These are phyloP conservation scores for Actenoides lindsayi DNA, from an alignment of 2,113 vertebrate genomes.

Conservation along the genomic window DNA sequence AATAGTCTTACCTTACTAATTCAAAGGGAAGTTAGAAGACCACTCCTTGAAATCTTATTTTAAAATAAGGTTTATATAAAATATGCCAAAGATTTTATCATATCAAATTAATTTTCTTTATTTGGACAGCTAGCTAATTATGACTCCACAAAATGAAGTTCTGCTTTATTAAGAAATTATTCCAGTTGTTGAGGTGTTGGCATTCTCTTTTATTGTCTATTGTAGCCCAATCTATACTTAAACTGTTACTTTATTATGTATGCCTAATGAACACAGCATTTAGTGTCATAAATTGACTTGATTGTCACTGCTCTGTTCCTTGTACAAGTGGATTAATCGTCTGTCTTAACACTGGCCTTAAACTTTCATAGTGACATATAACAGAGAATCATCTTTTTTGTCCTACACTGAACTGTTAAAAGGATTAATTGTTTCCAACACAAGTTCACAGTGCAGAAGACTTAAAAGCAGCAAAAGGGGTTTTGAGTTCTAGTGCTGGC, in stretches of 20 bases:
- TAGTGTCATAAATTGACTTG: background rate
- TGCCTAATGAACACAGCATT: background rate
- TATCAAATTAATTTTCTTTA: background rate
- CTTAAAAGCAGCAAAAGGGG: background rate
- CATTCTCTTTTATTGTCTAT: background rate
- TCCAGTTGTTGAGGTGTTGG: background rate
- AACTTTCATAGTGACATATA: background rate
- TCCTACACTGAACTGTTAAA: background rate
- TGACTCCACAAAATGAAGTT: background rate
- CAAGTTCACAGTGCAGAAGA: background rate
- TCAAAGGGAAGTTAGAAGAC: background rate
- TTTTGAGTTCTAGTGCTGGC: background rate
- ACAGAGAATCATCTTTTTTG: background rate
- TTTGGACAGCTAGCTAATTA: background rate
- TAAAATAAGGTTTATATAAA: background rate
- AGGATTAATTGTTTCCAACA: conserved; percentile 5
- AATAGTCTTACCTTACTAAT: background rate
- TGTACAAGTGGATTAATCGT: conserved; percentile 12
- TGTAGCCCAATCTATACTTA: background rate
- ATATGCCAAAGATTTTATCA: background rate
- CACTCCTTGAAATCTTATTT: background rate
- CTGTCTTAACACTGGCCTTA: background rate
- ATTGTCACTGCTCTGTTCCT: conserved; percentile 16
- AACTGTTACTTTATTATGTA: conserved; percentile 4
- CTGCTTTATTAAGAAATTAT: background rate